These are phyloP conservation scores for Vidua chalybeata DNA, from an alignment of 2,113 vertebrate genomes.

Conservation along the genomic window DNA sequence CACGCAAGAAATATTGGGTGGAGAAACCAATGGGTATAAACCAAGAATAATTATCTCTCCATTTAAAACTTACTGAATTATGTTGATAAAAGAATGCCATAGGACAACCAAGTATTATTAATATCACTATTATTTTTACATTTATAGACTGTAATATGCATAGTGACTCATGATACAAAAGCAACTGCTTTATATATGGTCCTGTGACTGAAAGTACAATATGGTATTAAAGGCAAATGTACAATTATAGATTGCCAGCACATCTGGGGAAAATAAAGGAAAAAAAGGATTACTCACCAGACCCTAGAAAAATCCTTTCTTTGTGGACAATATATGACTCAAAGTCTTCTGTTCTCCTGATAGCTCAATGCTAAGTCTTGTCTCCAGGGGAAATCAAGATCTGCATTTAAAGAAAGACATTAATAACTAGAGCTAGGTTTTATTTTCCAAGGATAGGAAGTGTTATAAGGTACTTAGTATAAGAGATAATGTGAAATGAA, in stretches of 20 bases:
- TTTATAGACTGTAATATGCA: neutral
- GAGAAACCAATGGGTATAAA: no score
- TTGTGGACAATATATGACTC: conserved; percentile 26
- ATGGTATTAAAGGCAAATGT: neutral
- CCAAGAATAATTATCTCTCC: neutral
- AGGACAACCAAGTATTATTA: neutral
- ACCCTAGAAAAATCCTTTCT: neutral
- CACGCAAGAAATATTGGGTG: no score
- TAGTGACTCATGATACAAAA: neutral
- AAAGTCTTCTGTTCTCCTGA: conserved; percentile 39
- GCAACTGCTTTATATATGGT: neutral
- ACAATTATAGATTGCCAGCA: neutral
- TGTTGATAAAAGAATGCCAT: neutral
- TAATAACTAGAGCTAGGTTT: conserved; percentile 55
- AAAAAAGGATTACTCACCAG: neutral
- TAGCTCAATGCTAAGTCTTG: neutral
- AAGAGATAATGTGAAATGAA: conserved; percentile 48
- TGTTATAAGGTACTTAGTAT: conserved; percentile 49
- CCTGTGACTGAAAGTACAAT: neutral
- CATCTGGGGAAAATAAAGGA: neutral
- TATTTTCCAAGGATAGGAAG: conserved; percentile 48
- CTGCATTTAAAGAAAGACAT: conserved; percentile 72
- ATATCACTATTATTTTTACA: neutral
- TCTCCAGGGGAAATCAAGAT: conserved; percentile 53
- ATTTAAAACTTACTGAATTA: neutral